Evolutionary conservation across 1,140 invertebrate genomes (phyloP).

Genomic region (Zaprionus capensis): DNA sequence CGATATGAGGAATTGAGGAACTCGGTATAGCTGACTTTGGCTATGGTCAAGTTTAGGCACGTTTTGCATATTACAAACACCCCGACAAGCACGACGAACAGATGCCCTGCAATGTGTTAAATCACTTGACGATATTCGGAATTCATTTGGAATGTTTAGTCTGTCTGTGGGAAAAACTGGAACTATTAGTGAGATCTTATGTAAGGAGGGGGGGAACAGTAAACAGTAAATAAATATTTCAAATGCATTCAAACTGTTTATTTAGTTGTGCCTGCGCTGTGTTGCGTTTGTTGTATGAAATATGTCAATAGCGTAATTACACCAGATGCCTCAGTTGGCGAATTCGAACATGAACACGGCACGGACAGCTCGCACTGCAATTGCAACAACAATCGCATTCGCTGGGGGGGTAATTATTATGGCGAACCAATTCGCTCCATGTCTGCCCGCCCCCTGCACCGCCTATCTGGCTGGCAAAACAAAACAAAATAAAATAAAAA

Average conservation of each 20-base stretch:
- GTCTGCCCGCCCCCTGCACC: not conserved
- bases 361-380: not conserved
- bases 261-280: not conserved
- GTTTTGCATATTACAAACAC: conserved; percentile 63
- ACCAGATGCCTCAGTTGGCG: conserved; percentile 12
- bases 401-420: conserved; percentile 20
- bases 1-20: conserved; percentile 46
- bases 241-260: conserved; percentile 31
- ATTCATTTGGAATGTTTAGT: not conserved
- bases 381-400: conserved; percentile 23
- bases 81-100: not conserved
- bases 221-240: conserved; percentile 21
- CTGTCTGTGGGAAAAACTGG: conserved; percentile 2
- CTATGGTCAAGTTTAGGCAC: conserved; percentile 66
- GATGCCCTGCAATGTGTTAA: conserved; percentile 6
- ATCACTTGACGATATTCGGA: not conserved
- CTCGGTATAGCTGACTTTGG: conserved; percentile 51
- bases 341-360: conserved; percentile 25
- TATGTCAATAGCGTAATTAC: conserved; percentile 51
- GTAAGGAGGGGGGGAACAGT: not conserved
- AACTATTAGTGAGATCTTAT: not conserved
- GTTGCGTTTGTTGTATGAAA: conserved; percentile 27
- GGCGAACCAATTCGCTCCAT: not conserved
- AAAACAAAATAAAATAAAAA: conserved; percentile 13
- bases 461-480: conserved; percentile 19